phyloP scores from a whole-genome alignment of 2,797 vertebrate species.

The Oreonectes daqikongensis region DNA sequence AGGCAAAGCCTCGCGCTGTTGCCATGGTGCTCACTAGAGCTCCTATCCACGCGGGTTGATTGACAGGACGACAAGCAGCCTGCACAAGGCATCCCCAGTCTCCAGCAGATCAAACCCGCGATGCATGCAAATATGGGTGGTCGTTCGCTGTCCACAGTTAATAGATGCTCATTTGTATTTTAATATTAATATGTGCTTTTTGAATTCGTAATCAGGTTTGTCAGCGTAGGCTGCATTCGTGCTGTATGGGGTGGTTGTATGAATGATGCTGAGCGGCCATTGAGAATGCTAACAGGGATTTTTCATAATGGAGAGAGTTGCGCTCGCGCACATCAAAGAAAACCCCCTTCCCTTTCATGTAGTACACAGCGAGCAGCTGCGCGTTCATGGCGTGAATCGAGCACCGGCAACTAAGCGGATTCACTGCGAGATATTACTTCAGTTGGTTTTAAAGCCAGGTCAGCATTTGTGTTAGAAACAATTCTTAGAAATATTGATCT shows the following conservation, averaged over 20 bases:
- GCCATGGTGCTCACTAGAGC: conserved; percentile 47
- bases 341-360: conserved; percentile 52
- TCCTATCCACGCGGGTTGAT: conserved; percentile 39
- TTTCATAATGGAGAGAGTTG: conserved; percentile 54
- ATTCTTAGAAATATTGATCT: not conserved
- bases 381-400: conserved; percentile 23
- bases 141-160: not conserved
- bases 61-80: conserved; percentile 28
- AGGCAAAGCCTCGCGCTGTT: conserved; percentile 45
- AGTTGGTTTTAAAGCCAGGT: not conserved
- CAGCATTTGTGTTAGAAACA: not conserved
- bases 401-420: conserved; percentile 2
- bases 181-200: conserved; percentile 21
- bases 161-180: conserved; percentile 11
- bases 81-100: conserved; percentile 13
- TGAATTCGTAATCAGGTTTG: not conserved
- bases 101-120: not conserved
- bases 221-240: not conserved
- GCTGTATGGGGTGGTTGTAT: conserved; percentile 20
- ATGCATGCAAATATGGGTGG: conserved; percentile 1
- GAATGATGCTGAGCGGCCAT: conserved; percentile 53
- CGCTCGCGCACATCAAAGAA: conserved; percentile 43
- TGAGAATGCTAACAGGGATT: conserved; percentile 53
- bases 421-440: not conserved
- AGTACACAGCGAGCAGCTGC: conserved; percentile 12